Conservation (phyloP, 2,797 vertebrate genomes). For the Microchirus variegatus region DNA sequence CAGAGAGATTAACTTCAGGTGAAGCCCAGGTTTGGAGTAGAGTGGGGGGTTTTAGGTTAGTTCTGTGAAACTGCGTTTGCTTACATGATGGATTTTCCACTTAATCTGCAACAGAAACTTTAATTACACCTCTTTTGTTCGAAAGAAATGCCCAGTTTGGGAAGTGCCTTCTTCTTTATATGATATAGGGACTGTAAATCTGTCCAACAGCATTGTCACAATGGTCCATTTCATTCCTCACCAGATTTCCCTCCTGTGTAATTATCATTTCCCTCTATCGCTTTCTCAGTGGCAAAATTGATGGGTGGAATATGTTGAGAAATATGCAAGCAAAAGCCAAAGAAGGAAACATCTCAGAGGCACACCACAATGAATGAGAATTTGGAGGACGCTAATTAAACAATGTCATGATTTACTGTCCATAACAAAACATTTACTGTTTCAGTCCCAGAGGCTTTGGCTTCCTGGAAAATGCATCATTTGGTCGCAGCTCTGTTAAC, state of each 20-base stretch:
- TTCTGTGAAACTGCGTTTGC: conserved; percentile 16
- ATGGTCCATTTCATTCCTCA: conserved; percentile 58
- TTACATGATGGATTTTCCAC: conserved; percentile 30
- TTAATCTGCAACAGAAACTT: conserved; percentile 30
- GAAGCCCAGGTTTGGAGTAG: conserved; percentile 49
- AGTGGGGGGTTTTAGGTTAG: conserved; percentile 29
- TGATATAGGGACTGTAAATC: conserved; percentile 47
- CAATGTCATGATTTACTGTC: conserved; percentile 73
- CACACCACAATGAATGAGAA: conserved; percentile 69
- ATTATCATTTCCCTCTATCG: conserved; percentile 61
- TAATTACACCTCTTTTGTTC: conserved; percentile 30
- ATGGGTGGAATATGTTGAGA: conserved; percentile 68
- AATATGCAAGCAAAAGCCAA: conserved; percentile 65
- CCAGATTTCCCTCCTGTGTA: conserved; percentile 52
- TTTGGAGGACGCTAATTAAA: conserved; percentile 70
- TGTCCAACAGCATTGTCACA: conserved; percentile 58
- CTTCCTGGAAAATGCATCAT: conserved; percentile 66
- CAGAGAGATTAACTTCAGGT: conserved; percentile 74
- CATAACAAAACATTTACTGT: conserved; percentile 66
- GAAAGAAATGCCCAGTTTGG: conserved; percentile 44
- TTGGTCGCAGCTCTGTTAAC: conserved; percentile 53
- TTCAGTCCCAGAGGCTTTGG: conserved; percentile 59
- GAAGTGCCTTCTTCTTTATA: conserved; percentile 43
- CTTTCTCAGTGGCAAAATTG: conserved; percentile 53
- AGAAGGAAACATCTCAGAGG: conserved; percentile 64